Evolutionary conservation across 2,888 invertebrate genomes (phyloP).

Genomic region (Nymphalis polychloros): DNA sequence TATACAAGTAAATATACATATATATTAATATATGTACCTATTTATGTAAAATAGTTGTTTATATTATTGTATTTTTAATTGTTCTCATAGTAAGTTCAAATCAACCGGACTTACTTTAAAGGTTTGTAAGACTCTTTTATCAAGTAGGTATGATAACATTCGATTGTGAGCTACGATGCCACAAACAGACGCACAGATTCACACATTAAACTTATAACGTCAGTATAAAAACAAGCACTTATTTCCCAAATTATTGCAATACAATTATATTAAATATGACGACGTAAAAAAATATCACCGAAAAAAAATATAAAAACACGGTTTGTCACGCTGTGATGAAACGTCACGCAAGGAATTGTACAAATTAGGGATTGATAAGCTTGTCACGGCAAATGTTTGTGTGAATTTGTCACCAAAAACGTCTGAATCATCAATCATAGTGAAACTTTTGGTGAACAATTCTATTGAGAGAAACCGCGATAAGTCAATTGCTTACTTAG

Average conservation of each 20-base stretch:
- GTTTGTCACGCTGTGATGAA: conserved; percentile 60
- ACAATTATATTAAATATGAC: neutral
- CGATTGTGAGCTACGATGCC: no score
- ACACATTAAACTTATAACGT: no score
- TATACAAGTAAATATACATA: neutral
- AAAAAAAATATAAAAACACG: conserved; percentile 49
- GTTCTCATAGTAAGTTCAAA: no score
- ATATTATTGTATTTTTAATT: no score
- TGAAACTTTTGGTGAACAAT: conserved; percentile 1
- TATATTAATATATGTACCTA: neutral
- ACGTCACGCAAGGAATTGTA: conserved; percentile 46
- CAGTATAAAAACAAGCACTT: neutral
- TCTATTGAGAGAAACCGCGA: neutral
- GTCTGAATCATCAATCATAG: neutral
- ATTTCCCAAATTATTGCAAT: neutral
- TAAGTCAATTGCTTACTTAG: neutral
- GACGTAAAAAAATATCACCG: neutral
- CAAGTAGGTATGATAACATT: no score
- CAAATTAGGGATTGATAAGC: conserved; percentile 32
- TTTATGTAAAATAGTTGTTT: no score
- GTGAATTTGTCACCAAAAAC: conserved; percentile 9
- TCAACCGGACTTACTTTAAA: no score
- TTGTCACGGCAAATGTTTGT: conserved; percentile 8
- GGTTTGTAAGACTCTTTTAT: no score
- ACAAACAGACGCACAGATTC: no score